Percentiles rank a stretch among this genome's conserved stretches.
Evolutionary conservation across 92 coral and sea anemone genomes (phyloP).

Genomic region (Pocillopora grandis): DNA sequence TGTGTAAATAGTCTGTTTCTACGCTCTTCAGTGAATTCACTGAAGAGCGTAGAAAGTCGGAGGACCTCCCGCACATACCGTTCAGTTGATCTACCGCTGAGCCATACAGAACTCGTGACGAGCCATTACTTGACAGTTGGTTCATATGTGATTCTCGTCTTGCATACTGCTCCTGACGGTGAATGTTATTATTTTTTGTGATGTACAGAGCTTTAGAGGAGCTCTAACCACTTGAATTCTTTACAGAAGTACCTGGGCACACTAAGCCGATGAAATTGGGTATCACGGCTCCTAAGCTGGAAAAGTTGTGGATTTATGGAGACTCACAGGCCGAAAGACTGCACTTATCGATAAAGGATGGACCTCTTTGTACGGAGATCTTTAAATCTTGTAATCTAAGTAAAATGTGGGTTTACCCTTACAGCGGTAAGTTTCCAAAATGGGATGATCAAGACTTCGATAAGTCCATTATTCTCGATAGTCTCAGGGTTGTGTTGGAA

Average conservation of each 20-base stretch:
- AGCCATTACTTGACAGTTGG: too few relatives aligned
- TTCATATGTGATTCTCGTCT: too few relatives aligned
- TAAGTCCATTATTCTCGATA: slow-evolving; percentile 52
- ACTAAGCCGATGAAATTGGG: neutral
- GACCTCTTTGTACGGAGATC: slow-evolving; percentile 69
- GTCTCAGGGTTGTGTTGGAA: slow-evolving; percentile 57
- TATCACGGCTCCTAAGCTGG: neutral
- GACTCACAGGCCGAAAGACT: slow-evolving; percentile 93
- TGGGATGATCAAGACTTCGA: slow-evolving; percentile 80
- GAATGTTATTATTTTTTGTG: too few relatives aligned
- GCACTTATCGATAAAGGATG: slow-evolving; percentile 49
- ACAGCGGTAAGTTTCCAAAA: slow-evolving; percentile 51
- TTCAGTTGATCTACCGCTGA: too few relatives aligned
- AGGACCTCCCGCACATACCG: too few relatives aligned
- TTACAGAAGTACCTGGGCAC: neutral
- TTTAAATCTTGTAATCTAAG: slow-evolving; percentile 79
- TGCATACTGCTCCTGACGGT: too few relatives aligned
- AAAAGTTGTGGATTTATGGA: slow-evolving; percentile 81
- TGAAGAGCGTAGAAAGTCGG: too few relatives aligned
- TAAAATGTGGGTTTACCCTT: slow-evolving; percentile 88
- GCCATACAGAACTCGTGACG: too few relatives aligned
- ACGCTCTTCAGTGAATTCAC: too few relatives aligned
- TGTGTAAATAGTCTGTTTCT: too few relatives aligned
- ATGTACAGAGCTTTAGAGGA: too few relatives aligned
- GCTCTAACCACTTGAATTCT: neutral